phyloP scores from a whole-genome alignment of 2,113 vertebrate genomes.

The Corythaixoides concolor region DNA sequence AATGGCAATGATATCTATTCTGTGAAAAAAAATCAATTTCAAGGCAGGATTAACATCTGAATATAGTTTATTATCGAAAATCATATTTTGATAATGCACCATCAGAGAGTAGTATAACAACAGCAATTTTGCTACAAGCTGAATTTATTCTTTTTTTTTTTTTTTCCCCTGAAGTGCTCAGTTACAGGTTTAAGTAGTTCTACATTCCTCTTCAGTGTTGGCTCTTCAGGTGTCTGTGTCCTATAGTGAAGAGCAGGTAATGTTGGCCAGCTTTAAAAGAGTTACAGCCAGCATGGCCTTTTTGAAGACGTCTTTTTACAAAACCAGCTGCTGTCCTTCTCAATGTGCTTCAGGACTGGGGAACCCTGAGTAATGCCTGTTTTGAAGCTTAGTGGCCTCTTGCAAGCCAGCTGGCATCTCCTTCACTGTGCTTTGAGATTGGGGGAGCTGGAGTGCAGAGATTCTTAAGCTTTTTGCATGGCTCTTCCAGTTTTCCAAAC shows the following conservation, averaged over 20 bases:
- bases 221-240: neutral
- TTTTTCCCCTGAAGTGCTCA: neutral
- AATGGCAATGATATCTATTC: neutral
- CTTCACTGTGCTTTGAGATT: neutral
- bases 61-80: neutral
- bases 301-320: neutral
- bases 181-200: neutral
- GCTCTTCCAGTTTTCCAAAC: neutral
- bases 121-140: neutral
- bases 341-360: neutral
- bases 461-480: neutral
- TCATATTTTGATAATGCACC: neutral
- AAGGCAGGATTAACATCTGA: neutral
- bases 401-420: neutral
- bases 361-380: neutral
- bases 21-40: neutral
- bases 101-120: neutral
- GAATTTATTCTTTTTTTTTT: neutral
- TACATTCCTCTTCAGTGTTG: neutral
- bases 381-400: neutral
- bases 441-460: neutral
- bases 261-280: neutral
- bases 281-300: neutral
- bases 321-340: neutral
- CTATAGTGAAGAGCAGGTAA: neutral